phyloP scores from a whole-genome alignment of 2,888 invertebrate genomes.

The Mactromeris polynyma region DNA sequence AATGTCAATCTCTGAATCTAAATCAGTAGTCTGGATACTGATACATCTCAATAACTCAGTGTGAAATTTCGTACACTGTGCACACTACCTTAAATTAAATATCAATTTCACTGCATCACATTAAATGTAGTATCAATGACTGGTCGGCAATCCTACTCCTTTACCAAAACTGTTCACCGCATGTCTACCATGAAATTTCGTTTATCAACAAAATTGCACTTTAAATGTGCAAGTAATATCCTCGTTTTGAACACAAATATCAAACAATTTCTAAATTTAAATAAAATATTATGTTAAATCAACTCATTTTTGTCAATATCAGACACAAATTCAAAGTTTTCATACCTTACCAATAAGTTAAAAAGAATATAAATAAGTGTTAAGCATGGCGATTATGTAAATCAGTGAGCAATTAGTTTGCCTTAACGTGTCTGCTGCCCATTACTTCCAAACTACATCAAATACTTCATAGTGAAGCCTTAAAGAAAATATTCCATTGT shows the following conservation, averaged over 20 bases:
- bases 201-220: not conserved
- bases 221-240: not conserved
- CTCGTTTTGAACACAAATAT: not conserved
- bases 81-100: not conserved
- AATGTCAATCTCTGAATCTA: not conserved
- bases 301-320: too few relatives aligned
- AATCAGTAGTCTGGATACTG: not conserved
- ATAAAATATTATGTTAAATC: not conserved
- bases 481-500: too few relatives aligned
- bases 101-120: slow-evolving; percentile 11
- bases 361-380: too few relatives aligned
- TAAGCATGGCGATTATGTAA: too few relatives aligned
- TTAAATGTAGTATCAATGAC: not conserved
- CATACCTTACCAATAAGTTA: too few relatives aligned
- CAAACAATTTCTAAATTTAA: not conserved
- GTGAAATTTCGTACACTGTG: not conserved
- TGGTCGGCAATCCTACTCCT: not conserved
- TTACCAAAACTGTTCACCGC: not conserved
- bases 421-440: too few relatives aligned
- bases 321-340: too few relatives aligned
- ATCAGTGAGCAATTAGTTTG: too few relatives aligned
- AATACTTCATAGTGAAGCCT: too few relatives aligned
- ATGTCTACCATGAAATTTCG: not conserved
- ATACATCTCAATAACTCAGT: not conserved
- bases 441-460: too few relatives aligned